Percentiles rank a stretch among this genome's conserved stretches.
phyloP scores from a whole-genome alignment of 2,888 invertebrate genomes.

The Pyrrhia umbra region DNA sequence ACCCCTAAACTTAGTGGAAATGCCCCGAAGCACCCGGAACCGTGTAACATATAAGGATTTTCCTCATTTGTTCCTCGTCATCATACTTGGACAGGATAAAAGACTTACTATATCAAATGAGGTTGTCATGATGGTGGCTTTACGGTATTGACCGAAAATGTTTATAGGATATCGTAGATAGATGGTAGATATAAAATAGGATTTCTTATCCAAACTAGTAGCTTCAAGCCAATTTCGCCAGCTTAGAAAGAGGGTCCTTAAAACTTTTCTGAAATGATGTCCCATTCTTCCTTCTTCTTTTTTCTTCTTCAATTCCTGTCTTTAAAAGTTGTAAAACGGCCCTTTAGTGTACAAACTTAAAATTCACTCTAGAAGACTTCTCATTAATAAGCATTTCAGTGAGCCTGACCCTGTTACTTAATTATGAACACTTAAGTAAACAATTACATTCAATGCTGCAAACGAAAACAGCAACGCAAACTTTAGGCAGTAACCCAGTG shows the following conservation, averaged over 20 bases:
- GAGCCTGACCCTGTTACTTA: conserved; percentile 13
- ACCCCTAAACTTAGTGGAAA: conserved; percentile 62
- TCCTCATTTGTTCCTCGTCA: conserved; percentile 45
- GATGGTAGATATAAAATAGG: too few species aligned
- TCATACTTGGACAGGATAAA: conserved; percentile 17
- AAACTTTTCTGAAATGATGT: too few species aligned
- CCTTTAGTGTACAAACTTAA: not conserved
- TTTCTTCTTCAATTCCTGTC: too few species aligned
- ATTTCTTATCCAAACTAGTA: too few species aligned
- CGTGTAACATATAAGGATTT: conserved; percentile 22
- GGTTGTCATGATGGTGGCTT: not conserved
- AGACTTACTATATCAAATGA: conserved; percentile 7
- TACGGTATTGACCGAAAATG: not conserved
- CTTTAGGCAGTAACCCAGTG: conserved; percentile 2
- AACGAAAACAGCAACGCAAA: conserved; percentile 33
- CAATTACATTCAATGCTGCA: conserved; percentile 25
- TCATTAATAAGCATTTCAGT: conserved; percentile 16
- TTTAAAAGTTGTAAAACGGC: not conserved
- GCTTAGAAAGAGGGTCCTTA: too few species aligned
- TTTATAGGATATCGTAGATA: not conserved
- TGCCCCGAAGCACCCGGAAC: conserved; percentile 19
- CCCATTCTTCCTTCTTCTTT: too few species aligned
- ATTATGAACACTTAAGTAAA: conserved; percentile 30
- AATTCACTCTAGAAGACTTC: conserved; percentile 6
- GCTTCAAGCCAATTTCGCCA: too few species aligned